These are phyloP conservation scores for Eubasilissa regina DNA, from an alignment of 1,140 invertebrate species.

Conservation along the genomic window DNA sequence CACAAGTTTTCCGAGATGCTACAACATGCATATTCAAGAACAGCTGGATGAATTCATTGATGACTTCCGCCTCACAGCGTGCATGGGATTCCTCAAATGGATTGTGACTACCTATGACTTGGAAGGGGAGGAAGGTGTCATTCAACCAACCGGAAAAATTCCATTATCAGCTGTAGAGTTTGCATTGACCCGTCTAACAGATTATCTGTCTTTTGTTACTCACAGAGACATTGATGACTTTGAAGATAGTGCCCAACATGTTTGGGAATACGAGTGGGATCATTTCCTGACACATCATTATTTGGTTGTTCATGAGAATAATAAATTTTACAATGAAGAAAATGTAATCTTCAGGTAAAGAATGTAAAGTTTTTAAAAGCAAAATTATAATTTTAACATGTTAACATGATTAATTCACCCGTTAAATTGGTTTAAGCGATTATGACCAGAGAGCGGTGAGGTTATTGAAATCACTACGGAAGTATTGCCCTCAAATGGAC, in stretches of 20 bases:
- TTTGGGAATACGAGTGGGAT: constrained; percentile 91
- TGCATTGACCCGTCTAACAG: constrained; percentile 82
- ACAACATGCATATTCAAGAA: constrained; percentile 88
- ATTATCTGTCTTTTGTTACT: constrained; percentile 81
- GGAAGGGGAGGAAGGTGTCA: constrained; percentile 73
- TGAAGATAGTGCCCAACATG: constrained; percentile 72
- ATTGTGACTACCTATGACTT: constrained; percentile 75
- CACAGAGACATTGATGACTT: constrained; percentile 91
- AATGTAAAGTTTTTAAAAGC: neutral
- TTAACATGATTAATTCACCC: neutral
- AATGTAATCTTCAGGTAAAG: constrained; percentile 63
- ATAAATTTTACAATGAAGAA: constrained; percentile 69
- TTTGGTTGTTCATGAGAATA: constrained; percentile 78
- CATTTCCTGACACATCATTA: constrained; percentile 86
- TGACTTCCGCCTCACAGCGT: constrained; percentile 91
- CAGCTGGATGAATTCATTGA: constrained; percentile 91
- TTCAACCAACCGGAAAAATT: constrained; percentile 76
- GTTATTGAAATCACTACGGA: constrained; percentile 68
- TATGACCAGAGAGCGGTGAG: constrained; percentile 67
- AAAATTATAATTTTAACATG: constrained; percentile 3
- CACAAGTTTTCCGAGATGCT: constrained; percentile 89
- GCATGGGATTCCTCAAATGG: constrained; percentile 86
- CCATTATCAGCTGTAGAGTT: constrained; percentile 84
- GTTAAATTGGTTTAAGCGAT: constrained; percentile 62
- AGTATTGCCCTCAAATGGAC: constrained; percentile 85